These are phyloP conservation scores for Elephantulus edwardii DNA, from an alignment of 2,113 vertebrate species.

Conservation along the genomic window DNA sequence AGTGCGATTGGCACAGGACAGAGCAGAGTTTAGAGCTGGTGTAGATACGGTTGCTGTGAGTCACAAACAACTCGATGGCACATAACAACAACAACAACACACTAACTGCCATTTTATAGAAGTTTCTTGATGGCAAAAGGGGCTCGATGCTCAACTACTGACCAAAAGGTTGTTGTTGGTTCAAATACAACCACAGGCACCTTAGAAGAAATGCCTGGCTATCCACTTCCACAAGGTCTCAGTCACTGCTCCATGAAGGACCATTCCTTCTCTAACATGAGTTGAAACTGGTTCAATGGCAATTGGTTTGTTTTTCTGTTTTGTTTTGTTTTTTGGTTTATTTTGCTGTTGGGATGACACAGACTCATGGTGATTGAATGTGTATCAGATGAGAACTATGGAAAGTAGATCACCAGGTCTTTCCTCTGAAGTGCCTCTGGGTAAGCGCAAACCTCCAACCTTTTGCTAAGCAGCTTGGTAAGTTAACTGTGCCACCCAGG, in stretches of 20 bases:
- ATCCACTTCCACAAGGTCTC: background rate
- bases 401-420: background rate
- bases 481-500: background rate
- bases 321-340: background rate
- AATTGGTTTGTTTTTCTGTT: background rate
- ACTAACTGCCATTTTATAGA: background rate
- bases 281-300: background rate
- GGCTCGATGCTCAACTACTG: background rate
- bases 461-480: background rate
- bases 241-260: background rate
- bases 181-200: background rate
- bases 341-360: background rate
- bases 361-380: background rate
- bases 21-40: too few species aligned
- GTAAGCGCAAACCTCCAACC: background rate
- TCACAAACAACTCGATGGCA: too few species aligned
- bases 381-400: background rate
- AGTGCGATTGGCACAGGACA: too few species aligned
- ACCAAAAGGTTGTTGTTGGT: background rate
- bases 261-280: background rate
- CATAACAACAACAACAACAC: too few species aligned
- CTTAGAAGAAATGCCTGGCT: background rate
- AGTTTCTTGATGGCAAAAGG: background rate
- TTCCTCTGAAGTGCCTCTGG: background rate
- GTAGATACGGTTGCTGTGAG: too few species aligned